Evolutionary conservation across 2,113 vertebrate species (phyloP).

Genomic region (Coptodon bakossiorum): DNA sequence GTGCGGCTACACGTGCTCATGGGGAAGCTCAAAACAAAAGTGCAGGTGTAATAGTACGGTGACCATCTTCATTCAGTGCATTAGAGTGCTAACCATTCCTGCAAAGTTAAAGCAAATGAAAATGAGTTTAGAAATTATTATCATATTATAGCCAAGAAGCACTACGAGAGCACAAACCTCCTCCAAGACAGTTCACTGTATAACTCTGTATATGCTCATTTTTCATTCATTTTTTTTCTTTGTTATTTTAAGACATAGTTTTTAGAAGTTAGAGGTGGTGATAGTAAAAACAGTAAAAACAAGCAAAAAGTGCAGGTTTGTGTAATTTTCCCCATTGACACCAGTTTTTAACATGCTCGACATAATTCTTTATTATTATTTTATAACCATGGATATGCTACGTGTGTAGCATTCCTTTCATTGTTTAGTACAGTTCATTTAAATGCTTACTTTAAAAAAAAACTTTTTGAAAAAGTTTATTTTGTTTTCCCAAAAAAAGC

Average conservation of each 20-base stretch:
- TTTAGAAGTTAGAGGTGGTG: not conserved
- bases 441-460: not conserved
- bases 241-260: not conserved
- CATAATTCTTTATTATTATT: not conserved
- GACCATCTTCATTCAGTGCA: not conserved
- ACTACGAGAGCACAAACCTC: not conserved
- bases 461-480: not conserved
- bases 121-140: not conserved
- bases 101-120: not conserved
- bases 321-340: not conserved
- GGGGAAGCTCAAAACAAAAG: not conserved
- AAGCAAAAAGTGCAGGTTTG: not conserved
- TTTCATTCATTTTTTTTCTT: not conserved
- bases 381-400: not conserved
- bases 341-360: not conserved
- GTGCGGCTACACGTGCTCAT: not conserved
- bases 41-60: not conserved
- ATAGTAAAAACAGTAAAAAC: not conserved
- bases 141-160: not conserved
- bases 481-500: not conserved
- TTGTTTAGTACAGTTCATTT: not conserved
- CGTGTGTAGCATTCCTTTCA: not conserved
- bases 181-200: not conserved
- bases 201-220: not conserved
- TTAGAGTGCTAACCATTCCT: not conserved